Evolutionary conservation across 1,140 invertebrate species (phyloP).

Genomic region (Saccostrea cuccullata): DNA sequence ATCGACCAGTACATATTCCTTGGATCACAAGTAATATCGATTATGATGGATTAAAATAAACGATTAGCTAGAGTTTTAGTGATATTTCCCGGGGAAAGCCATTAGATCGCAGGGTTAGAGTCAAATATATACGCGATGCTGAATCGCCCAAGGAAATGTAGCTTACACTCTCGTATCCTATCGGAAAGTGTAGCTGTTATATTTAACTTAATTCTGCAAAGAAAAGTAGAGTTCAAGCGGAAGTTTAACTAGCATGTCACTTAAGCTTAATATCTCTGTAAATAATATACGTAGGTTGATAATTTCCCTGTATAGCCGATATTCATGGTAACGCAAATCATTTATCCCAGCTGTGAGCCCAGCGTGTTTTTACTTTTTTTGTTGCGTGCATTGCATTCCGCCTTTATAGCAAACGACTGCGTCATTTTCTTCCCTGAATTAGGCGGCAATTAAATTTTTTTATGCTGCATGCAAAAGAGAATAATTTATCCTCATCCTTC

Average conservation of each 20-base stretch:
- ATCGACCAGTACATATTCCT: background rate
- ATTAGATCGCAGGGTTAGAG: background rate
- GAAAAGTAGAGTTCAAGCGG: background rate
- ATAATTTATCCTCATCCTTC: too few relatives aligned
- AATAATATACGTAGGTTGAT: background rate
- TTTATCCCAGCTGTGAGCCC: background rate
- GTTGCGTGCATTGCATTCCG: too few relatives aligned
- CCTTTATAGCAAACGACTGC: background rate
- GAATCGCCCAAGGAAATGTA: constrained; percentile 2
- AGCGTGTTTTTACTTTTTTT: background rate
- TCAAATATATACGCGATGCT: background rate
- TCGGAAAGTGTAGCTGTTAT: background rate
- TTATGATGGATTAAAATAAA: constrained; percentile 26
- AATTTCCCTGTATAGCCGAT: background rate
- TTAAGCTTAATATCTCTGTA: background rate
- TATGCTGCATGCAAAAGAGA: background rate
- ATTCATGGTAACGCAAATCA: too few relatives aligned
- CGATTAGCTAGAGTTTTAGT: constrained; percentile 11
- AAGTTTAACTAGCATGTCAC: background rate
- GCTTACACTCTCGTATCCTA: background rate
- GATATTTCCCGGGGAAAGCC: constrained; percentile 1
- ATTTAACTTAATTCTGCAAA: background rate
- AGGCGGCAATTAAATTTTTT: background rate
- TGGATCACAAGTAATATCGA: constrained; percentile 12
- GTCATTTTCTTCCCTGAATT: background rate